Conservation (phyloP, 2,888 invertebrate species). For the Machimus atricapillus region DNA sequence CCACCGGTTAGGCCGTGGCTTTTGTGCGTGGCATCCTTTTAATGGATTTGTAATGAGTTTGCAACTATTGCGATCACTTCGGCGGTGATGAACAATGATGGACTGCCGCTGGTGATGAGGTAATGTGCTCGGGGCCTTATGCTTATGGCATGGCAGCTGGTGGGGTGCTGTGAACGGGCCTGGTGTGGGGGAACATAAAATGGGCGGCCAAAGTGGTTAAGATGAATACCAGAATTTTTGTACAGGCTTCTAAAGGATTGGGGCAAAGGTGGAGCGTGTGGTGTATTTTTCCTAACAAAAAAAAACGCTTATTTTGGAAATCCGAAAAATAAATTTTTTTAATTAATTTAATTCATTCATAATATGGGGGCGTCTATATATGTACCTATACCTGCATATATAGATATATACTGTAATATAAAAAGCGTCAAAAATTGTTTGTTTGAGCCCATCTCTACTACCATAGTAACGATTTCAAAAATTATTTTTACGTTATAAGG, state of each 20-base stretch:
- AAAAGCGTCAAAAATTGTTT: too few species aligned
- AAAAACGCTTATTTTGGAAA: too few species aligned
- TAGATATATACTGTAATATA: too few species aligned
- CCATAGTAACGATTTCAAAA: too few species aligned
- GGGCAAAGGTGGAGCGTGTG: neutral
- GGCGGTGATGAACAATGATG: constrained; percentile 38
- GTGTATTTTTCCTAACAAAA: neutral
- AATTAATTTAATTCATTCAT: too few species aligned
- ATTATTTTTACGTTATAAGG: too few species aligned
- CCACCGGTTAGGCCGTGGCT: constrained; percentile 9
- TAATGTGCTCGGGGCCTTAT: neutral
- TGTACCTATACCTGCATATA: too few species aligned
- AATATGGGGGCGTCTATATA: too few species aligned
- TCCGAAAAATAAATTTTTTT: too few species aligned
- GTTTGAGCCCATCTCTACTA: too few species aligned
- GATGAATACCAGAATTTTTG: neutral
- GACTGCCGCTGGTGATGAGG: constrained; percentile 38
- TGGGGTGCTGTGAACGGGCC: neutral
- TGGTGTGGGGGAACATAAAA: neutral
- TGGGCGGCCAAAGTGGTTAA: neutral
- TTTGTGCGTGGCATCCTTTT: constrained; percentile 43
- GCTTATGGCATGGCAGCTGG: neutral
- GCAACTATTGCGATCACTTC: constrained; percentile 41
- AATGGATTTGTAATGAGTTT: constrained; percentile 48
- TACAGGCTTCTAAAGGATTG: neutral